Conservation (phyloP, 2,888 invertebrate genomes). For the Pasiphila rectangulata region DNA sequence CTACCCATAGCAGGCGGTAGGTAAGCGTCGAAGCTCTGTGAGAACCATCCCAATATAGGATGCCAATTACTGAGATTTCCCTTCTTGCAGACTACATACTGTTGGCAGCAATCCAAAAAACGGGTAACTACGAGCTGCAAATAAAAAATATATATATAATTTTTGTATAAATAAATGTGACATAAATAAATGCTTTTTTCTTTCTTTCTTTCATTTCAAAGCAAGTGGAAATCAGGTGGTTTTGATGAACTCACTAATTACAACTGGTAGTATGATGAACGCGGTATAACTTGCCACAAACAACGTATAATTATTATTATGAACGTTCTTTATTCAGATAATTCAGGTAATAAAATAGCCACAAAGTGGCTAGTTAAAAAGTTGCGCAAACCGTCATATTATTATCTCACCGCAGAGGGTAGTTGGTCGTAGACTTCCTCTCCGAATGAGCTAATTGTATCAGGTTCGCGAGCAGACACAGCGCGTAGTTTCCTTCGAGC, state of each 20-base stretch:
- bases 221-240: too few relatives aligned
- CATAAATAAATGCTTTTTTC: background rate
- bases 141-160: background rate
- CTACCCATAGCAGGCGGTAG: slow-evolving; percentile 85
- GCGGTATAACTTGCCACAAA: too few relatives aligned
- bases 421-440: too few relatives aligned
- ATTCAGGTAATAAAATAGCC: too few relatives aligned
- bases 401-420: too few relatives aligned
- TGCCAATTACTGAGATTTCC: slow-evolving; percentile 98
- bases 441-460: too few relatives aligned
- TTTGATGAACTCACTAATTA: background rate
- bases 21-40: slow-evolving; percentile 85
- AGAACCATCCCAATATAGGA: slow-evolving; percentile 98
- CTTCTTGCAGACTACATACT: slow-evolving; percentile 94
- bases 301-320: too few relatives aligned
- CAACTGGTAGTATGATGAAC: too few relatives aligned
- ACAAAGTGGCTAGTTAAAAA: too few relatives aligned
- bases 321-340: too few relatives aligned
- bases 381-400: too few relatives aligned
- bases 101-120: slow-evolving; percentile 93
- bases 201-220: too few relatives aligned
- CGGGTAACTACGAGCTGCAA: slow-evolving; percentile 90
- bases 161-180: background rate
- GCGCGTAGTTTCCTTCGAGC: background rate
- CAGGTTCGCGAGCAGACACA: background rate